Conservation (phyloP, 2,888 invertebrate species). For the Sphaerophoria rueppellii region DNA sequence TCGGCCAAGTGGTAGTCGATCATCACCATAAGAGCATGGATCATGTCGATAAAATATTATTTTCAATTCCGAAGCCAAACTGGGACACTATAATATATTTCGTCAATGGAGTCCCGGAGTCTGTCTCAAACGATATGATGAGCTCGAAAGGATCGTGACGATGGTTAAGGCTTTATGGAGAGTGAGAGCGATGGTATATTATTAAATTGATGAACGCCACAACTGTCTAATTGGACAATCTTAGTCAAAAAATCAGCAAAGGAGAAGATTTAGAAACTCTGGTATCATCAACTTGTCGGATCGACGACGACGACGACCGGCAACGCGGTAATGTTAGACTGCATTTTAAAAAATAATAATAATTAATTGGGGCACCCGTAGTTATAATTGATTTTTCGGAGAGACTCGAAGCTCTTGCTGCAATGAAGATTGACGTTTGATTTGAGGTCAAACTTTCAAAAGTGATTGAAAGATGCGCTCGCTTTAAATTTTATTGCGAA, state of each 20-base stretch:
- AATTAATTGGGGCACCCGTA: slow-evolving; percentile 71
- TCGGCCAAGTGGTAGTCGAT: slow-evolving; percentile 7
- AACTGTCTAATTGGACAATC: slow-evolving; percentile 57
- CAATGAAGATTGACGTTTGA: slow-evolving; percentile 61
- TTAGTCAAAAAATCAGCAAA: neutral
- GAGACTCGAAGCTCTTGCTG: neutral
- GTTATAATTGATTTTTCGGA: slow-evolving; percentile 62
- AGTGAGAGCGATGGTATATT: slow-evolving; percentile 21
- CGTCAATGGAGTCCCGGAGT: slow-evolving; percentile 16
- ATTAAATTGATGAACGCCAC: neutral
- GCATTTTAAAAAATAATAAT: slow-evolving; percentile 72
- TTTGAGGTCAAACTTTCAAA: slow-evolving; percentile 74
- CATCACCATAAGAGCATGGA: slow-evolving; percentile 14
- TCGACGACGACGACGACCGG: no score
- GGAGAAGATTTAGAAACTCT: slow-evolving; percentile 37
- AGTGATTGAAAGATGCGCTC: slow-evolving; percentile 65
- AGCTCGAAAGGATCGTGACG: slow-evolving; percentile 26
- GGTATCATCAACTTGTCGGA: slow-evolving; percentile 42
- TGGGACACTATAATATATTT: slow-evolving; percentile 50
- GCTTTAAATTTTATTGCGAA: slow-evolving; percentile 35
- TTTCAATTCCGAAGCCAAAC: slow-evolving; percentile 45
- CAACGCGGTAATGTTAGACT: slow-evolving; percentile 48
- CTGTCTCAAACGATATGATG: slow-evolving; percentile 45
- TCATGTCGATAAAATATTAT: slow-evolving; percentile 23
- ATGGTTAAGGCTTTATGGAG: slow-evolving; percentile 15